Evolutionary conservation across 1,140 invertebrate genomes (phyloP).

Genomic region (Caenorhabditis elegans): DNA sequence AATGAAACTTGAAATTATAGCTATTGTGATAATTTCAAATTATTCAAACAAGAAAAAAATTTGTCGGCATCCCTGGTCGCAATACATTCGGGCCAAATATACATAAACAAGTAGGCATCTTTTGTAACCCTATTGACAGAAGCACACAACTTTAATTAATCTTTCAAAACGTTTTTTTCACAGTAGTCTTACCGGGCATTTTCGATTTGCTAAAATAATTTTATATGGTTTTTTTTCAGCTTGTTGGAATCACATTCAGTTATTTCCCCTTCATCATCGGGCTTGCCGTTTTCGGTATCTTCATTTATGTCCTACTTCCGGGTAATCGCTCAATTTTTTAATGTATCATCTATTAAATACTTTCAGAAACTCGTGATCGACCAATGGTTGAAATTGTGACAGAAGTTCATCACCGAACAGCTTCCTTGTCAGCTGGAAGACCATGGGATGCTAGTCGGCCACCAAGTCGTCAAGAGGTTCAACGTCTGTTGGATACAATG

Average conservation of each 20-base stretch:
- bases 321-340: constrained; percentile 45
- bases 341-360: not conserved
- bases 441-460: constrained; percentile 42
- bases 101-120: no score
- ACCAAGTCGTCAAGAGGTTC: constrained; percentile 24
- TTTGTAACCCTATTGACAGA: no score
- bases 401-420: constrained; percentile 24
- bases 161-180: no score
- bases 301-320: constrained; percentile 58
- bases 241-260: constrained; percentile 60
- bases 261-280: constrained; percentile 63
- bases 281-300: constrained; percentile 52
- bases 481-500: constrained; percentile 23
- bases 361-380: constrained; percentile 36
- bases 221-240: constrained; percentile 48
- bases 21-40: no score
- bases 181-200: no score
- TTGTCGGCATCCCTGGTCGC: no score
- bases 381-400: constrained; percentile 32
- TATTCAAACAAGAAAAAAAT: no score
- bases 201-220: no score
- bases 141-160: no score
- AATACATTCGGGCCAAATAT: no score
- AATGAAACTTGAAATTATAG: no score
- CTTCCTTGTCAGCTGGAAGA: constrained; percentile 17